Conservation (phyloP, 2,113 vertebrate genomes). For the Eulemur macaco region DNA sequence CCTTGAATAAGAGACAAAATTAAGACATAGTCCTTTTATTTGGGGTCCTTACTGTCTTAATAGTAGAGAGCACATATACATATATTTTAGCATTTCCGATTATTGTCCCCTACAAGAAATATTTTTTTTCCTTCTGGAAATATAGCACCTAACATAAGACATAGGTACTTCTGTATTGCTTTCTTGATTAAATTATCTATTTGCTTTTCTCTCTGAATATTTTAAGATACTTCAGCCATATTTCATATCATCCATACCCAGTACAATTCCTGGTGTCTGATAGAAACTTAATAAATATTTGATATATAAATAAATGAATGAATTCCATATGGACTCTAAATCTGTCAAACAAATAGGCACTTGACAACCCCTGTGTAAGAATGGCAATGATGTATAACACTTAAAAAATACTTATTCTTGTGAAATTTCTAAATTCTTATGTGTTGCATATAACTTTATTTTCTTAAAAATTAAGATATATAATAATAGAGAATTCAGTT, state of each 20-base stretch:
- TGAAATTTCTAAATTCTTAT: constrained; percentile 1
- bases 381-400: neutral
- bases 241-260: neutral
- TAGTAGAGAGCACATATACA: neutral
- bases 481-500: neutral
- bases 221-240: neutral
- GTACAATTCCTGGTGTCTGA: neutral
- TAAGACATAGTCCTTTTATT: neutral
- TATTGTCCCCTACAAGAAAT: neutral
- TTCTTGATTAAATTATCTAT: neutral
- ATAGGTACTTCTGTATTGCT: neutral
- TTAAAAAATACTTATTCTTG: neutral
- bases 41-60: neutral
- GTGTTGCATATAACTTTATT: neutral
- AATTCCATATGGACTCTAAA: neutral
- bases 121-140: neutral
- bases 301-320: neutral
- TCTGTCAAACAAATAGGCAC: constrained; percentile 23
- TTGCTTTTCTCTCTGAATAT: neutral
- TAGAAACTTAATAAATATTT: neutral
- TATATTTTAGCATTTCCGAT: neutral
- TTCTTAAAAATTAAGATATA: neutral
- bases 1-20: neutral
- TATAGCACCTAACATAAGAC: neutral
- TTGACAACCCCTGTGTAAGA: neutral